Conservation (phyloP, 2,888 invertebrate species). For the Branchipolynoe longqiensis region DNA sequence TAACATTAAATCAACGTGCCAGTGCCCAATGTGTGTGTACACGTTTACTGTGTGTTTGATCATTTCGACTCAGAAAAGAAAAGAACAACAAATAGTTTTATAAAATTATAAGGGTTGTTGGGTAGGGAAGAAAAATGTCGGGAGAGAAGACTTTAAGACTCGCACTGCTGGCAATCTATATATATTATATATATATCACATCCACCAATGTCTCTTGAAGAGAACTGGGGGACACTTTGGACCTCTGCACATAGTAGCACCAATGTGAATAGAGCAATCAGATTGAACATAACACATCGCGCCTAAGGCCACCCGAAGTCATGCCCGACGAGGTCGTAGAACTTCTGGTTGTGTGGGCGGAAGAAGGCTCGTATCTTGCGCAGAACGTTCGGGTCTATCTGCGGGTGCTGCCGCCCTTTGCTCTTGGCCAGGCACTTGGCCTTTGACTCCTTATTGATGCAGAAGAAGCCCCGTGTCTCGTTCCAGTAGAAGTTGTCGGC, state of each 20-base stretch:
- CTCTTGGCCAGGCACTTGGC: constrained; percentile 94
- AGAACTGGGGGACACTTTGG: constrained; percentile 20
- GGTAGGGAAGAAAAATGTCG: too few species aligned
- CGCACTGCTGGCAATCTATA: neutral
- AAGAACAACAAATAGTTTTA: too few species aligned
- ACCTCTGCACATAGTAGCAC: constrained; percentile 48
- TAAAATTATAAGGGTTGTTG: too few species aligned
- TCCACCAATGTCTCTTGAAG: constrained; percentile 24
- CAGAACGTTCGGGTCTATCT: constrained; percentile 88
- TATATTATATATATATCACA: constrained; percentile 30
- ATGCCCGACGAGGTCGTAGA: constrained; percentile 92
- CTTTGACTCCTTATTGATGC: constrained; percentile 85
- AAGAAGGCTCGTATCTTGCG: constrained; percentile 75
- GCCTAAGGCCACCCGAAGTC: constrained; percentile 90
- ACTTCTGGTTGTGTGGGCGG: constrained; percentile 75
- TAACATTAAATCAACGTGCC: constrained; percentile 29
- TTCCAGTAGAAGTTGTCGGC: constrained; percentile 96
- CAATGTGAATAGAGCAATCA: constrained; percentile 39
- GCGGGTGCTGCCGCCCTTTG: constrained; percentile 92
- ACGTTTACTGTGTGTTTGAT: constrained; percentile 18
- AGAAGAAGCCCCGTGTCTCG: constrained; percentile 97
- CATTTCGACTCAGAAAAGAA: constrained; percentile 41
- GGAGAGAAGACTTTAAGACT: too few species aligned
- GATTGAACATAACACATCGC: constrained; percentile 31
- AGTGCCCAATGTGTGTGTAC: neutral